phyloP scores from a whole-genome alignment of 2,797 vertebrate genomes.

The Helarctos malayanus region DNA sequence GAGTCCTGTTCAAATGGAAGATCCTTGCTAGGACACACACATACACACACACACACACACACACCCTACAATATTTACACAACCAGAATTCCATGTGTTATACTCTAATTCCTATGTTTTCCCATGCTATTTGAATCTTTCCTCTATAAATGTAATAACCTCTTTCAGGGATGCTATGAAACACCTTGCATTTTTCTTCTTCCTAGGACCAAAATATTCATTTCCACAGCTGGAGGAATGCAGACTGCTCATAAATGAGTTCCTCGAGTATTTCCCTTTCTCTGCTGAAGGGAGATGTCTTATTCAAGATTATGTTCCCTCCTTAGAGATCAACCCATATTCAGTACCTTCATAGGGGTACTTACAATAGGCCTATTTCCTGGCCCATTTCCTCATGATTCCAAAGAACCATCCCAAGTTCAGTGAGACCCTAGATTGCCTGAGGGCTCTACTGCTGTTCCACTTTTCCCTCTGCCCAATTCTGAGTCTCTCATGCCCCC shows the following conservation, averaged over 20 bases:
- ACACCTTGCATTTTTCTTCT: background rate
- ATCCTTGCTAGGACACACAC: background rate
- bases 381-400: background rate
- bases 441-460: background rate
- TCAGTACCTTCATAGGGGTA: background rate
- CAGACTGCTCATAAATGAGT: background rate
- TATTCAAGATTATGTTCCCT: background rate
- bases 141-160: background rate
- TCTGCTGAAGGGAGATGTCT: background rate
- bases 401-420: background rate
- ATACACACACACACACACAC: background rate
- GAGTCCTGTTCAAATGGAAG: background rate
- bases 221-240: background rate
- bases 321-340: background rate
- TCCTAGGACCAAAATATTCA: background rate
- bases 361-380: background rate
- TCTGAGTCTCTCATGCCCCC: background rate
- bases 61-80: background rate
- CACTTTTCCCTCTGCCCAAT: background rate
- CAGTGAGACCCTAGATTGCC: background rate
- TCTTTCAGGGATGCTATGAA: background rate
- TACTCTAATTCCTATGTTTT: background rate
- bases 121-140: background rate
- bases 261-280: background rate
- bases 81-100: background rate